Base-by-base conservation (phyloP, 2,113 vertebrate genomes). In the Atlantisia rogersi region DNA sequence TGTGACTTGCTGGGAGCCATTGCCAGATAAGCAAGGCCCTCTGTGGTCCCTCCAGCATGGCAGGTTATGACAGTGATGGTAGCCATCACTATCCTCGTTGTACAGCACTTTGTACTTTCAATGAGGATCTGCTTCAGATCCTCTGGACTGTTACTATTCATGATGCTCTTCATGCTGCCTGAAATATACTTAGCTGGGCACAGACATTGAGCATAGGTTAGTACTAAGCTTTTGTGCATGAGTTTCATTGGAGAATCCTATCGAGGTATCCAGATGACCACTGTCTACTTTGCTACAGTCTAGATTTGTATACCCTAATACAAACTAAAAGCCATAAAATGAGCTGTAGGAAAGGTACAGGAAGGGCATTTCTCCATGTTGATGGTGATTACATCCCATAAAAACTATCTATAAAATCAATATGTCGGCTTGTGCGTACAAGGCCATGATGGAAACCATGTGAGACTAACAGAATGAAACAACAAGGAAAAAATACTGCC, bases 1-100 rank as follows among this genome's bases (percentile, higher is more conserved):
- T 62, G 28, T 56, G 35, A 50, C 6, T 16, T n/a, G 28, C 5
- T 62, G 35, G 17, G 26, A 65, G 26, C 39, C 19, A 48, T 8
- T 76, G 16, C 20, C 50, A 53, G 15, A 16, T 1, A 1, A 80
- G 5, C 18, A 60, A 22, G 35, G 8, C 11, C 6, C 50, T 81
- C 28, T 5, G 3, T 0, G 2, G 3, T 44, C 18, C 85, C 17
- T 52, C 16, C 10, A 24, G 6, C 10, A 14, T 9, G 50, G 15
- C 7, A 18, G 16, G 5, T 35, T 74, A 22, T 11, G 13, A 22
- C 0, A 64, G 29, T 25, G 35, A 35, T 53, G 2, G 18, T 19
- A 82, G 14, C 37, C 17, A n/a, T 26, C 20, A 10, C 10, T 10
- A 11, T 28, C 24, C n/a, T 52, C 29, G 12, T 37, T 4, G 15